Evolutionary conservation across 2,888 invertebrate species (phyloP).

Genomic region (Trichogramma dendrolimi): DNA sequence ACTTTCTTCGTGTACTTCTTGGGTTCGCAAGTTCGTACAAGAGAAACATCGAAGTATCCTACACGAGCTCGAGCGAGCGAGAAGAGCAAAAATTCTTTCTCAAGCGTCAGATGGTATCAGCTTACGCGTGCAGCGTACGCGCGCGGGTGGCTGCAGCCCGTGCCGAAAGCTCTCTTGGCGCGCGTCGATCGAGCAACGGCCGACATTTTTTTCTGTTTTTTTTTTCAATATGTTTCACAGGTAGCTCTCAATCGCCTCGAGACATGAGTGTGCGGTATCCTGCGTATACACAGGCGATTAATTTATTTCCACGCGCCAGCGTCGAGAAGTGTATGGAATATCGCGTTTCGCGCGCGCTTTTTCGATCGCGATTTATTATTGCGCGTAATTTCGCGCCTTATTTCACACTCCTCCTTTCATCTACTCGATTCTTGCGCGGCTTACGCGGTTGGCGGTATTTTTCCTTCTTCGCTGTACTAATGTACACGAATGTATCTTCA

Average conservation of each 20-base stretch:
- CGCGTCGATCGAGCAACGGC: neutral
- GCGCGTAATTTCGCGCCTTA: too few relatives aligned
- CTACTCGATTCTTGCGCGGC: too few relatives aligned
- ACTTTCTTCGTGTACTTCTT: too few relatives aligned
- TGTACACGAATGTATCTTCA: too few relatives aligned
- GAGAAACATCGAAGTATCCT: too few relatives aligned
- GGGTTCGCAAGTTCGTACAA: too few relatives aligned
- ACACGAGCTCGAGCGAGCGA: constrained; percentile 1
- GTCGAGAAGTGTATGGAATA: neutral
- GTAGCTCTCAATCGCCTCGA: too few relatives aligned
- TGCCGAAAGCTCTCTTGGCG: neutral
- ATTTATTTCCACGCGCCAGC: constrained; percentile 17
- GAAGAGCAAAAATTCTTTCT: constrained; percentile 5
- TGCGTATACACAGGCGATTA: constrained; percentile 8
- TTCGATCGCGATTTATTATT: too few relatives aligned
- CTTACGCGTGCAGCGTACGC: constrained; percentile 1
- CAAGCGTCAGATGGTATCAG: constrained; percentile 4
- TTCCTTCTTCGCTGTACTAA: too few relatives aligned
- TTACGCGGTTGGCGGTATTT: too few relatives aligned
- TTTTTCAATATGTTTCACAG: neutral
- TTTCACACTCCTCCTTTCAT: too few relatives aligned
- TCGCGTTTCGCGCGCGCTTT: constrained; percentile 15
- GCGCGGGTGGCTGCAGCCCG: too few relatives aligned
- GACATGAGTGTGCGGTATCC: neutral
- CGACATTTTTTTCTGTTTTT: neutral